These are phyloP conservation scores for Caenorhabditis afra DNA, from an alignment of 2,888 invertebrate genomes.

Conservation along the genomic window DNA sequence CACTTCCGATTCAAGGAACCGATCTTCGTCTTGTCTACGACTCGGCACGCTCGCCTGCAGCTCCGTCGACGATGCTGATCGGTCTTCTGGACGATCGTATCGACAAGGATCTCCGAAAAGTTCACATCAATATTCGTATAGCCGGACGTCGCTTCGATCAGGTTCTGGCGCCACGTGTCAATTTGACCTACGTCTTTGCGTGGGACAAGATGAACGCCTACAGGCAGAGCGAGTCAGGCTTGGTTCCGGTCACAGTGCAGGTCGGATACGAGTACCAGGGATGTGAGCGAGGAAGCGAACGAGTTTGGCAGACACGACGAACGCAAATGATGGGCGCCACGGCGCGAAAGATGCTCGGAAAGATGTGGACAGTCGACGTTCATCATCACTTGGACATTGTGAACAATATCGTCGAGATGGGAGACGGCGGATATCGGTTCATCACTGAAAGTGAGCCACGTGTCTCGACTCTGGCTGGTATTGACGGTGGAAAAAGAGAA, in stretches of 20 bases:
- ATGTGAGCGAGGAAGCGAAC: slow-evolving; percentile 87
- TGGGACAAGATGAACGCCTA: slow-evolving; percentile 99
- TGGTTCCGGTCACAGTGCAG: slow-evolving; percentile 64
- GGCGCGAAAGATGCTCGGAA: slow-evolving; percentile 59
- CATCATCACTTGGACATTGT: slow-evolving; percentile 99
- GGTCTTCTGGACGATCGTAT: slow-evolving; percentile 89
- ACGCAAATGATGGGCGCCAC: slow-evolving; percentile 85
- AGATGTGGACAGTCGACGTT: slow-evolving; percentile 95
- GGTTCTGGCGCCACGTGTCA: slow-evolving; percentile 80
- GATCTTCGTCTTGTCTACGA: slow-evolving; percentile 88
- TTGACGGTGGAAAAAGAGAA: slow-evolving; percentile 52
- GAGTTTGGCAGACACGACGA: slow-evolving; percentile 96
- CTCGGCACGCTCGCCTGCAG: slow-evolving; percentile 94
- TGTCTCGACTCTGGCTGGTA: slow-evolving; percentile 51
- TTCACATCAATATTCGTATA: slow-evolving; percentile 91
- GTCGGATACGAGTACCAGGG: slow-evolving; percentile 93
- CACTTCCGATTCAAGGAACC: slow-evolving; percentile 58
- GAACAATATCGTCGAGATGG: slow-evolving; percentile 95
- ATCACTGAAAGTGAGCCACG: slow-evolving; percentile 43
- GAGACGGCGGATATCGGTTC: slow-evolving; percentile 93
- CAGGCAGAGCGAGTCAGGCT: slow-evolving; percentile 95
- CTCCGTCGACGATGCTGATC: slow-evolving; percentile 93
- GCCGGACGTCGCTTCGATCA: slow-evolving; percentile 63
- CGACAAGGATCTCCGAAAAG: slow-evolving; percentile 89
- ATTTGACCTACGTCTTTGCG: slow-evolving; percentile 94